Evolutionary conservation across 2,113 vertebrate genomes (phyloP).

Genomic region (Synchiropus splendidus): DNA sequence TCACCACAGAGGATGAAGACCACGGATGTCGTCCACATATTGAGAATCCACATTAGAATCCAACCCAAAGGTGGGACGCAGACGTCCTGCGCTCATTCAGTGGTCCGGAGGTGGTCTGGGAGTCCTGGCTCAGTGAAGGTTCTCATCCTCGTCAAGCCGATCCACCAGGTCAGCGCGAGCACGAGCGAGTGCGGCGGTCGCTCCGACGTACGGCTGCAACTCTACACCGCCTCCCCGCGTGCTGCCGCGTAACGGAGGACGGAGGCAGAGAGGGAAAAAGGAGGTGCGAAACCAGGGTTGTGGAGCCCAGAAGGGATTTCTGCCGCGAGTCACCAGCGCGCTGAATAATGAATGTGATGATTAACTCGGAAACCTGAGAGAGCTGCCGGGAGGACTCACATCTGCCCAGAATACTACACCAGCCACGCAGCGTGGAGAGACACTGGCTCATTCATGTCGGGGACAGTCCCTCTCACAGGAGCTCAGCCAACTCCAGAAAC

Average conservation of each 20-base stretch:
- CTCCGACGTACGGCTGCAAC: slow-evolving; percentile 20
- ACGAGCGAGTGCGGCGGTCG: too few species aligned
- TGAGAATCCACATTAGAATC: too few species aligned
- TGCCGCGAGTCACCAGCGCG: slow-evolving; percentile 11
- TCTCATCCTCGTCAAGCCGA: slow-evolving; percentile 4
- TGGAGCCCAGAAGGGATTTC: slow-evolving; percentile 56
- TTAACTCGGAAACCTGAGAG: slow-evolving; percentile 54
- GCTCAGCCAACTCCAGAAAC: too few species aligned
- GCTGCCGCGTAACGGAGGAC: slow-evolving; percentile 45
- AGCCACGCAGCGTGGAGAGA: too few species aligned
- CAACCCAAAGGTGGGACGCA: too few species aligned
- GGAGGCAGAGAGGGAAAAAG: slow-evolving; percentile 17
- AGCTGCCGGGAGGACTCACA: slow-evolving; percentile 3
- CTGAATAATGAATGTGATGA: slow-evolving; percentile 63
- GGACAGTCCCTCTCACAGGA: too few species aligned
- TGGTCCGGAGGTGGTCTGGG: too few species aligned
- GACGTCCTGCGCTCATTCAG: background rate
- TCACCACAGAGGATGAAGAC: too few species aligned
- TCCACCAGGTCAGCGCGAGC: too few species aligned
- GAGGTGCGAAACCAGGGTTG: slow-evolving; percentile 51
- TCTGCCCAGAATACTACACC: too few species aligned
- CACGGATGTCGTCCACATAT: too few species aligned
- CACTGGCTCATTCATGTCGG: too few species aligned
- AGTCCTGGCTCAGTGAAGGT: background rate
- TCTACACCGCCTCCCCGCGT: slow-evolving; percentile 24